Percentiles rank a stretch among this genome's conserved stretches.
These are phyloP conservation scores for Manacus vitellinus DNA, from an alignment of 2,113 vertebrate genomes.

Conservation along the genomic window DNA sequence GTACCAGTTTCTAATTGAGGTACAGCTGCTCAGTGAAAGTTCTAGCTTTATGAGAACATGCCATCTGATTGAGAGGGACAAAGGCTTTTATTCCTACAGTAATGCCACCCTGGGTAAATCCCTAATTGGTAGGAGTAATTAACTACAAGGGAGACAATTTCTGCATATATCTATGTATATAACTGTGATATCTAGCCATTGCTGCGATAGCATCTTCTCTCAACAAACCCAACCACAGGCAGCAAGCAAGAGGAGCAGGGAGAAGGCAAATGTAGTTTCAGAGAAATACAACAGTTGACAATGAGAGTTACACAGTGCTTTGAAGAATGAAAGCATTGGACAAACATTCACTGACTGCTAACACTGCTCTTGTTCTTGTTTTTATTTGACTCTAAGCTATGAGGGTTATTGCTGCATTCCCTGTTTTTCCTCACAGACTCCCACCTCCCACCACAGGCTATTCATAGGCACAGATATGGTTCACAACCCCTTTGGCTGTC, in stretches of 20 bases:
- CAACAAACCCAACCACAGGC: not conserved
- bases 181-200: not conserved
- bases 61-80: conserved; percentile 1
- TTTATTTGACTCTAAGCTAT: not conserved
- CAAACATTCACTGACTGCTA: not conserved
- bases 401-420: not conserved
- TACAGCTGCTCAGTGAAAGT: conserved; percentile 39
- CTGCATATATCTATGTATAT: not conserved
- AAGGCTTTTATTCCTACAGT: conserved; percentile 15
- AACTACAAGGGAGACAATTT: not conserved
- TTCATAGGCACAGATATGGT: not conserved
- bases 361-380: not conserved
- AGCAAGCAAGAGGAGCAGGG: not conserved
- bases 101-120: not conserved
- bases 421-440: not conserved
- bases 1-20: conserved; percentile 47
- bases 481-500: not conserved
- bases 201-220: not conserved
- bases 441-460: not conserved
- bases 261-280: not conserved
- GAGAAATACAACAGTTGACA: not conserved
- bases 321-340: not conserved
- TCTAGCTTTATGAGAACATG: not conserved
- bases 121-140: conserved; percentile 11
- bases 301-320: not conserved